Evolutionary conservation across 2,888 invertebrate species (phyloP), one percentile per base, ranked within the genome.

Genomic region (Amphimallon solstitiale): DNA sequence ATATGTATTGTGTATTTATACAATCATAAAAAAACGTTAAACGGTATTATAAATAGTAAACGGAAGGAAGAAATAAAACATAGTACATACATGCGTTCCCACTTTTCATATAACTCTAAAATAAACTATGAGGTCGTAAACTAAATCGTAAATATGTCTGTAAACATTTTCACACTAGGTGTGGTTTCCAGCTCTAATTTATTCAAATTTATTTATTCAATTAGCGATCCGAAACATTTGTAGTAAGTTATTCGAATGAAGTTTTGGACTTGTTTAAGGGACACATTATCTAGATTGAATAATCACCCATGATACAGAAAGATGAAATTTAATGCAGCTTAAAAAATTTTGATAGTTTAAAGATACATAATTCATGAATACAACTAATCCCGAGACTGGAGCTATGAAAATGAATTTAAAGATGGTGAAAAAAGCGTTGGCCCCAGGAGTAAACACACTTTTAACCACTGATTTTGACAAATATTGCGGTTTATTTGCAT

Each of bases 141-240:
- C 12, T 10, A 34, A 49, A 49, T 49, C 34, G 7, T 49, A 23
- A 51, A 35, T 51, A 51, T 34, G 15, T 15, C 10, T 12, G 34
- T 15, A 35, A 51, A 51, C 17, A 51, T 51, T 51, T 51, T 34
- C 14, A 45, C 34, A 51, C 12, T 14, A 35, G 35, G 9, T 12
- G 14, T 34, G 7, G 49, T 34, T 34, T 51, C 15, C 14, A 35
- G 9, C 12, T 10, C 15, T 34, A 35, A 51, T 51, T 34, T 51
- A 51, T 35, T 51, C 29, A 14, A 34, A 49, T 51, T 29, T 34
- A 34, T 51, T 51, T 35, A 51, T 35, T 51, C 51, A 51, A 35
- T 51, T 51, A 35, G 29, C 14, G 29, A 35, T 51, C 9, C 34
- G 48, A 34, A 15, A 10, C 51, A 15, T 51, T 14, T 35, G 17